A percentile compares a stretch with the other conserved stretches of the same genome.
Conservation (phyloP, 1,140 invertebrate genomes). For the Trachelipus rathkii region DNA sequence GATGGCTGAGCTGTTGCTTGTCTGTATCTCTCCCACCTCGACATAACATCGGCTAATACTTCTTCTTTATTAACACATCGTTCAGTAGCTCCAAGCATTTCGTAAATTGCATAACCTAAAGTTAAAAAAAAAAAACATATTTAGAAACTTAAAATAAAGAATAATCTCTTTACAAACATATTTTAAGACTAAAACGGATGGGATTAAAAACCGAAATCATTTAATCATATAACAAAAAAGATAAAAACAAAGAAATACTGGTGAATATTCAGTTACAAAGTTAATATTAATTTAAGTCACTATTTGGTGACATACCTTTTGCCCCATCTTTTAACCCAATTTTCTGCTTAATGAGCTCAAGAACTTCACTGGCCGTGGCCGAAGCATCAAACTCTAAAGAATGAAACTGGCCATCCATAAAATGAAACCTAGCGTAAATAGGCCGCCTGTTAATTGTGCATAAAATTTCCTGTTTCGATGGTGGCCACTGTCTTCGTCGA, state of each 20-base stretch:
- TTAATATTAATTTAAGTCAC: no score
- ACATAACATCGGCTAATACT: slow-evolving; percentile 88
- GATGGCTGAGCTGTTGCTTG: slow-evolving; percentile 45
- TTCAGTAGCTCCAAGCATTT: slow-evolving; percentile 74
- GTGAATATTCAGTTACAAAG: no score
- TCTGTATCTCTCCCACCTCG: slow-evolving; percentile 86
- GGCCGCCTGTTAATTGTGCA: slow-evolving; percentile 85
- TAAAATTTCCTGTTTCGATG: slow-evolving; percentile 85
- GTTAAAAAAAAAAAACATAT: neutral
- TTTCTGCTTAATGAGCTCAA: slow-evolving; percentile 83
- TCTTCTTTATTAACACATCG: slow-evolving; percentile 76
- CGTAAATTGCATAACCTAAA: slow-evolving; percentile 70
- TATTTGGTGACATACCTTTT: slow-evolving; percentile 55
- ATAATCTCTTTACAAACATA: slow-evolving; percentile 10
- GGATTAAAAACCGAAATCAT: neutral
- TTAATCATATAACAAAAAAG: no score
- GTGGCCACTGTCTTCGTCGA: slow-evolving; percentile 80
- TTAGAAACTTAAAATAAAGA: neutral
- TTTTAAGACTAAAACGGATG: slow-evolving; percentile 29
- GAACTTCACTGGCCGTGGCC: slow-evolving; percentile 83
- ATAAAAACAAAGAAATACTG: no score
- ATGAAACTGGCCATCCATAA: slow-evolving; percentile 92
- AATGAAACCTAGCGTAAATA: slow-evolving; percentile 84
- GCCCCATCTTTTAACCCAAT: slow-evolving; percentile 81
- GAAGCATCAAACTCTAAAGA: slow-evolving; percentile 92